A percentile compares a stretch with the other conserved stretches of the same genome.
Evolutionary conservation across 2,888 invertebrate species (phyloP).

Genomic region (Eilema caniola): DNA sequence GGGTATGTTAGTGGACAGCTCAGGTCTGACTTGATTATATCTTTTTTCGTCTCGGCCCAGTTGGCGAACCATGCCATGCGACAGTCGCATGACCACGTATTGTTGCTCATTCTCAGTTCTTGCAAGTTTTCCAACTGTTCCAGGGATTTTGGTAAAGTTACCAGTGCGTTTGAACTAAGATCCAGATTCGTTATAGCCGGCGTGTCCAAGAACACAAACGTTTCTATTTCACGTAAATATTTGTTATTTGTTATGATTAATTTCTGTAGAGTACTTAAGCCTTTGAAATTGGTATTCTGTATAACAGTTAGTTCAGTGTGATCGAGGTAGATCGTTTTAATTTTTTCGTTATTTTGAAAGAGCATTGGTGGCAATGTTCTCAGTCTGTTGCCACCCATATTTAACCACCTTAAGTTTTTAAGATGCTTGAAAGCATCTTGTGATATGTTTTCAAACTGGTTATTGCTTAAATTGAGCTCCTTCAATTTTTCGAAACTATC

Average conservation of each 20-base stretch:
- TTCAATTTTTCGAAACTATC: conserved; percentile 88
- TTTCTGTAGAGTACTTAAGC: conserved; percentile 86
- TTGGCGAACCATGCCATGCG: conserved; percentile 92
- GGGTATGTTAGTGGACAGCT: conserved; percentile 90
- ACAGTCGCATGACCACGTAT: conserved; percentile 95
- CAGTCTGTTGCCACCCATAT: conserved; percentile 88
- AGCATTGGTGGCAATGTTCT: conserved; percentile 87
- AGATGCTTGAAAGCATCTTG: conserved; percentile 88
- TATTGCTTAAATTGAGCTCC: conserved; percentile 88
- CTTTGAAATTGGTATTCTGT: conserved; percentile 89
- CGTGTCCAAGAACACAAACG: conserved; percentile 88
- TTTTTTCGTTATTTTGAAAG: conserved; percentile 88
- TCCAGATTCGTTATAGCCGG: conserved; percentile 88
- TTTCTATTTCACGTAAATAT: conserved; percentile 88
- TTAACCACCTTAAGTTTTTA: conserved; percentile 83
- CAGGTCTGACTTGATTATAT: conserved; percentile 86
- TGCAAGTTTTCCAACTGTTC: conserved; percentile 88
- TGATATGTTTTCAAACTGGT: conserved; percentile 87
- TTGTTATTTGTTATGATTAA: conserved; percentile 89
- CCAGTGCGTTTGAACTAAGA: conserved; percentile 90
- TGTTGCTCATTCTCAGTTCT: conserved; percentile 90
- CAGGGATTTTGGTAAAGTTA: conserved; percentile 90
- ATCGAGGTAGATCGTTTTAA: conserved; percentile 88
- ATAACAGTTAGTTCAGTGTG: conserved; percentile 89
- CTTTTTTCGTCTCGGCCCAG: conserved; percentile 83